These are phyloP conservation scores for Hyposoter dolosus DNA, from an alignment of 2,888 invertebrate genomes.

Conservation along the genomic window DNA sequence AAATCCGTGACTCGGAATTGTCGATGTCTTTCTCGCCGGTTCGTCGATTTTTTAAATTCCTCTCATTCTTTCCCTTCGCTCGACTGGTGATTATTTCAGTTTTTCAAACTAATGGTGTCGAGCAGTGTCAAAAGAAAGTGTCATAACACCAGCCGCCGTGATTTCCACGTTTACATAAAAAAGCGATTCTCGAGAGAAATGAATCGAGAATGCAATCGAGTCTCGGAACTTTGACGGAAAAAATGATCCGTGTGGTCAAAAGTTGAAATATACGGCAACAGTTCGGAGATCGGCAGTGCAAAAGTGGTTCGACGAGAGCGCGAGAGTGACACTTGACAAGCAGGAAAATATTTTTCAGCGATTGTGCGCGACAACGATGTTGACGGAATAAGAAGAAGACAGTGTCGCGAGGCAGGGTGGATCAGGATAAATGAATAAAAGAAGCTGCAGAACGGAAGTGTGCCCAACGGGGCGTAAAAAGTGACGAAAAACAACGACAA, in stretches of 20 bases:
- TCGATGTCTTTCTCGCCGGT: background rate
- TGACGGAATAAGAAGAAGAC: background rate
- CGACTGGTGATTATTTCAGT: background rate
- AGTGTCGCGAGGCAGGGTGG: background rate
- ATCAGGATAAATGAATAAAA: slow-evolving; percentile 63
- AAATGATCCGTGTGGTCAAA: background rate
- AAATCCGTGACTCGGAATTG: background rate
- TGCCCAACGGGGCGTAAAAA: slow-evolving; percentile 60
- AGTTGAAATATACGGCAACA: background rate
- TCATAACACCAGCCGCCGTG: background rate
- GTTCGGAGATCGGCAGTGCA: background rate
- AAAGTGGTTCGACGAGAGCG: slow-evolving; percentile 2
- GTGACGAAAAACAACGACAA: slow-evolving; percentile 31
- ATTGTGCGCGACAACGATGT: background rate
- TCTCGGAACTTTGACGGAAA: background rate
- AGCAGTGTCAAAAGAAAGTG: background rate
- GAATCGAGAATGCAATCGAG: background rate
- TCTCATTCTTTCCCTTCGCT: no score
- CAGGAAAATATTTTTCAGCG: background rate
- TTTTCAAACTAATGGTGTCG: background rate
- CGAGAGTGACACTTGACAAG: background rate
- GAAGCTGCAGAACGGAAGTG: slow-evolving; percentile 61
- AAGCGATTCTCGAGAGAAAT: background rate
- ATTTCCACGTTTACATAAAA: background rate
- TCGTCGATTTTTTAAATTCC: background rate